These are phyloP conservation scores for Cynocephalus volans DNA, from an alignment of 2,113 vertebrate species.

Conservation along the genomic window DNA sequence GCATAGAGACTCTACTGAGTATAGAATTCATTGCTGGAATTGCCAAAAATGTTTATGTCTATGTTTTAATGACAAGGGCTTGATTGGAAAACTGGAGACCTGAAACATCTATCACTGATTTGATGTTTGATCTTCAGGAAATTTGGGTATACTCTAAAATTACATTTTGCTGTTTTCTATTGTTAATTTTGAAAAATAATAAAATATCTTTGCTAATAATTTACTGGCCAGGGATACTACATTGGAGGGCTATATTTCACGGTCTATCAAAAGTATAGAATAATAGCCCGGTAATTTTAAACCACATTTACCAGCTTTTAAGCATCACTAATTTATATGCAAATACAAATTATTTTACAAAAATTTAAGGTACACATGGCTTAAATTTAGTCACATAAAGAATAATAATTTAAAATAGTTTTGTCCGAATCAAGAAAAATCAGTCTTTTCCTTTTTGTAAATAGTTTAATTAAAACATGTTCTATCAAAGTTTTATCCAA, in stretches of 20 bases:
- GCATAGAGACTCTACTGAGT: background rate
- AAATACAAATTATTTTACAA: background rate
- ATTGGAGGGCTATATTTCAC: background rate
- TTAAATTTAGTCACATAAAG: slow-evolving; percentile 1
- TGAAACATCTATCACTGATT: background rate
- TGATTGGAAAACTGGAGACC: background rate
- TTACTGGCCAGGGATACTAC: background rate
- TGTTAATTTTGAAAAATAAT: slow-evolving; percentile 46
- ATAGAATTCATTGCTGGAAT: slow-evolving; percentile 12
- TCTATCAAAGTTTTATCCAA: background rate
- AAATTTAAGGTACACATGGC: background rate
- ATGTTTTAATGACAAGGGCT: background rate
- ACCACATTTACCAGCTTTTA: background rate
- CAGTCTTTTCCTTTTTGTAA: slow-evolving; percentile 2
- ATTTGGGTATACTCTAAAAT: background rate
- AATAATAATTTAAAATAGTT: background rate
- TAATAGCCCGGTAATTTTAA: background rate
- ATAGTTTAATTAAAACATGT: background rate
- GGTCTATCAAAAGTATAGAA: background rate
- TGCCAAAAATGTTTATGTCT: background rate
- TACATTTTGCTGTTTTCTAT: background rate
- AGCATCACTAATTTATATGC: background rate
- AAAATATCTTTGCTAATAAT: background rate
- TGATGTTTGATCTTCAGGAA: background rate
- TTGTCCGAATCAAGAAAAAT: background rate